Evolutionary conservation across 2,797 vertebrate genomes (phyloP), one percentile per base, ranked within the genome.

Genomic region (Iguana delicatissima): DNA sequence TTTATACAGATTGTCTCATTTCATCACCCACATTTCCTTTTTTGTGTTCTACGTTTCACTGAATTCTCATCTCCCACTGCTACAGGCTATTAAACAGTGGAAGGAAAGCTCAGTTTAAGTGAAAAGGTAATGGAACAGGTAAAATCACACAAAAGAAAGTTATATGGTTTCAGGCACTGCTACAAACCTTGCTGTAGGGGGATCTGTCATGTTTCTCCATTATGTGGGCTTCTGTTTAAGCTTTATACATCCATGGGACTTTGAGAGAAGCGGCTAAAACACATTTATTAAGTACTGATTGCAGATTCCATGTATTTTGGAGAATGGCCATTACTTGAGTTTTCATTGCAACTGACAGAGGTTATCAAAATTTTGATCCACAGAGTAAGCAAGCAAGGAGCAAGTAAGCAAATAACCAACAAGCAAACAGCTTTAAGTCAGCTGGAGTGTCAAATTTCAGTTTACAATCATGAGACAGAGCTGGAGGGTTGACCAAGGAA

Each of bases 331-430:
- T 93, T 96, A 96, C 93, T 96, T 97, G 97, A 97, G 96, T 98
- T 98, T 97, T 97, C 94, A 96, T 94, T 96, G 96, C 95, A 96
- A 95, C 96, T 96, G 94, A 92, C 96, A 96, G 89, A 96, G 95
- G 96, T 84, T 94, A 94, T 93, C 95, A 91, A 92, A 94, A 96
- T 97, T 96, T 96, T 98, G 98, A 98, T 98, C 98, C 98, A 97
- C 97, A 95, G 98, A 97, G 90, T 93, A 69, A 90, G 93, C 96
- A 94, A 69, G 22, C 62, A 64, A 22, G 62, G 62, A 64, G 62
- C 62, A 64, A 64, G 22, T 22, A 64, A 64, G 73, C 93, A 97
- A 96, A 92, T 90, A 97, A 96, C 89, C 77, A 96, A 96, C 91
- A 97, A 96, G 89, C 77, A 96, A 96, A 89, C 80, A 96, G 95